Evolutionary conservation across 2,797 vertebrate species (phyloP).

Genomic region (Manis pentadactyla): DNA sequence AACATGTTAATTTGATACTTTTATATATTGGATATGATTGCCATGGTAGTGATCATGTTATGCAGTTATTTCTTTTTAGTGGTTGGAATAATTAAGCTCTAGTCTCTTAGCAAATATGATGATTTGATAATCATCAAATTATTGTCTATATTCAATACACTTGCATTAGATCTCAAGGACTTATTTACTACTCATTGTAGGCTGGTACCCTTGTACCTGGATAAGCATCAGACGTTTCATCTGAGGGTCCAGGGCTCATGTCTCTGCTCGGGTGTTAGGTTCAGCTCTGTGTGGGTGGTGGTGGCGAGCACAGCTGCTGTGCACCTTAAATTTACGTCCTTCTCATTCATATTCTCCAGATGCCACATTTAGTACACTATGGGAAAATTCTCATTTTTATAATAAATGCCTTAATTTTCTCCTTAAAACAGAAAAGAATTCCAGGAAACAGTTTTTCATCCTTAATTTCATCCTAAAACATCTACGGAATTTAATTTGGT

Average conservation of each 20-base stretch:
- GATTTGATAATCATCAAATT: not conserved
- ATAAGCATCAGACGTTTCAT: not conserved
- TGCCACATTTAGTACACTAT: not conserved
- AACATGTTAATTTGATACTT: not conserved
- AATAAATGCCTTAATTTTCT: not conserved
- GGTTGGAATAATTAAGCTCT: not conserved
- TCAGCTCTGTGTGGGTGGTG: not conserved
- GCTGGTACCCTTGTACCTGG: not conserved
- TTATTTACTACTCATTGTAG: not conserved
- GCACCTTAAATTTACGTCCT: not conserved
- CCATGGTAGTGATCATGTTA: not conserved
- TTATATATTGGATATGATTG: not conserved
- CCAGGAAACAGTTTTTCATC: not conserved
- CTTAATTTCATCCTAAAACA: constrained; percentile 5
- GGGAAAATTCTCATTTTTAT: constrained; percentile 24
- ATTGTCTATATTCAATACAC: not conserved
- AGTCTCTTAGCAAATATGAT: not conserved
- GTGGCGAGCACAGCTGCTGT: not conserved
- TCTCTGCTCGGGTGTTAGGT: not conserved
- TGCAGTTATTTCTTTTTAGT: not conserved
- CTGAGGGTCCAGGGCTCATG: not conserved
- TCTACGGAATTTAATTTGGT: not conserved
- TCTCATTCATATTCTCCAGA: not conserved
- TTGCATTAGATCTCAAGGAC: not conserved
- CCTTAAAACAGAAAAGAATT: not conserved